These are phyloP conservation scores for Eulemur rubriventer DNA, from an alignment of 2,797 vertebrate genomes.

Conservation along the genomic window DNA sequence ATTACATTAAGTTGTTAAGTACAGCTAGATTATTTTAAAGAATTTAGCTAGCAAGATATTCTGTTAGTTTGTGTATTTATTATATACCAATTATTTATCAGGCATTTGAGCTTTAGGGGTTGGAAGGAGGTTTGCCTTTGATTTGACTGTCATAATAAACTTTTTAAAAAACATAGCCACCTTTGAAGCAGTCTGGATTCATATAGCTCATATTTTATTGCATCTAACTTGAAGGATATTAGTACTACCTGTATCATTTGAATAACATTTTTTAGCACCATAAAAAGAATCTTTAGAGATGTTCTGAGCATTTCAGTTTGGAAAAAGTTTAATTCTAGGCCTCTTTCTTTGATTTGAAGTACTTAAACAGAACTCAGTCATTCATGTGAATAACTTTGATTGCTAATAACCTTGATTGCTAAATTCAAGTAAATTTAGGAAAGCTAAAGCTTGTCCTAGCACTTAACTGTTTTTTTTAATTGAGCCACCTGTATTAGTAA, in stretches of 20 bases:
- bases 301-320: slow-evolving; percentile 48
- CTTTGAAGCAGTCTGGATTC: slow-evolving; percentile 40
- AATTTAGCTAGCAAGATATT: not conserved
- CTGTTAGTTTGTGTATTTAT: slow-evolving; percentile 29
- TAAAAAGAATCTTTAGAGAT: slow-evolving; percentile 10
- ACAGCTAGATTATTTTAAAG: not conserved
- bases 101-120: slow-evolving; percentile 9
- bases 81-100: not conserved
- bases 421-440: slow-evolving; percentile 21
- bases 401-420: slow-evolving; percentile 1
- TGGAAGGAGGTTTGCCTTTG: slow-evolving; percentile 41
- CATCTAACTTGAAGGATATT: slow-evolving; percentile 49
- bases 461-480: not conserved
- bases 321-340: slow-evolving; percentile 42
- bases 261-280: slow-evolving; percentile 32
- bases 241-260: not conserved
- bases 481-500: not conserved
- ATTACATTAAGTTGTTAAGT: slow-evolving; percentile 3
- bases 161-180: not conserved
- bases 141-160: slow-evolving; percentile 23
- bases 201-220: slow-evolving; percentile 28
- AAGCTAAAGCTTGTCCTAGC: not conserved
- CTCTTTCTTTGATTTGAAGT: slow-evolving; percentile 46
- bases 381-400: not conserved
- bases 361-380: not conserved